Percentiles rank a stretch among this genome's conserved stretches.
Evolutionary conservation across 2,113 vertebrate species (phyloP).

Genomic region (Semnopithecus entellus): DNA sequence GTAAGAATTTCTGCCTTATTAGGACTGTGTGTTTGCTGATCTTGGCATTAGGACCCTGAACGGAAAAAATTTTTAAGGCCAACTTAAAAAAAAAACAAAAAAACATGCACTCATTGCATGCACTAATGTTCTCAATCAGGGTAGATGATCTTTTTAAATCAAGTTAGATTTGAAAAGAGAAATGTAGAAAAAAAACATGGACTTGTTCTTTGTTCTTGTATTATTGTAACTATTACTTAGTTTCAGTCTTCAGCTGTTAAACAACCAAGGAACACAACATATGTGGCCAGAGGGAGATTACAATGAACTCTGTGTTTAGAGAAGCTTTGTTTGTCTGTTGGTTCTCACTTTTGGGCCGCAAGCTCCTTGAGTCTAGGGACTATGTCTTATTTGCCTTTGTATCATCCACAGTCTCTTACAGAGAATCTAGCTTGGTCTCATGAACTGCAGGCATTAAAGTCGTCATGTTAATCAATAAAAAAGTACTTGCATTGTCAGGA

Average conservation of each 20-base stretch:
- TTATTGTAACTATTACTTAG: not conserved
- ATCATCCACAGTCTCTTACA: not conserved
- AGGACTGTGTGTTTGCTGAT: not conserved
- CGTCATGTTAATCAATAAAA: not conserved
- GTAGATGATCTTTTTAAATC: not conserved
- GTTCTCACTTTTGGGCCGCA: not conserved
- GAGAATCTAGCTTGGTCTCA: not conserved
- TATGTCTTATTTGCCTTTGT: not conserved
- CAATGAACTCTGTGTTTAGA: not conserved
- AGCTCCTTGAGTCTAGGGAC: not conserved
- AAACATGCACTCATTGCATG: not conserved
- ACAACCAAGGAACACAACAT: not conserved
- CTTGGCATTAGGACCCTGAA: not conserved
- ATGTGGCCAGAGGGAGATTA: not conserved
- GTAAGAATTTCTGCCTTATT: not conserved
- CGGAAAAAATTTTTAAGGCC: not conserved
- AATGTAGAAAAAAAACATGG: not conserved
- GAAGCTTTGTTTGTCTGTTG: not conserved
- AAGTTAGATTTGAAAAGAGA: not conserved
- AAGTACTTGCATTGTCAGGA: not conserved
- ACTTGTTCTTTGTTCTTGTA: not conserved
- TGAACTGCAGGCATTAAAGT: not conserved
- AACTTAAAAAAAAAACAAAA: no score
- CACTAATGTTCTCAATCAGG: not conserved
- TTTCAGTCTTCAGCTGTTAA: not conserved